Base-by-base conservation (phyloP, 1,140 invertebrate genomes). In the Drosophila pectinifera region DNA sequence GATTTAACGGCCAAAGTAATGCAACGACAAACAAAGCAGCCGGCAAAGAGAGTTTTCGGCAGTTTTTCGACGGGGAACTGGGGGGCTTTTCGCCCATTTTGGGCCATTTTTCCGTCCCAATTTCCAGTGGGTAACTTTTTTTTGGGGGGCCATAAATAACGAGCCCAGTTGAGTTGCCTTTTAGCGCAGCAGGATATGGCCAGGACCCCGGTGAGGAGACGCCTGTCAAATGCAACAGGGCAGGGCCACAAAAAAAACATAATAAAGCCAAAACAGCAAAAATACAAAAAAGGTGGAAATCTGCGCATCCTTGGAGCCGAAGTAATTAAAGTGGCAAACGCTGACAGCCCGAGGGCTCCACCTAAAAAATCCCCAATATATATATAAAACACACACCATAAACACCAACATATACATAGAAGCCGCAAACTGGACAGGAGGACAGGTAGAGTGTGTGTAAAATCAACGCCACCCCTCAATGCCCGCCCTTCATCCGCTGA, bases 1-100 rank as follows among this genome's bases (percentile, higher is more conserved):
- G 84, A 80, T 84, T 88, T 89, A 84, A 70, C 80, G 57, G 84
- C 68, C 84, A 84, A 88, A 88, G 84, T 88, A 88, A 88, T 88
- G 84, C 84, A 88, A 80, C 77, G 84, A 89, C 80, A 88, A 88
- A 88, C 84, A 88, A 88, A 84, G 85, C 84, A 78, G 68, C 68
- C 73, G 48, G 67, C 68, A 80, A 61, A 65, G 38, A 43, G 55
- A 65, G 59, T 48, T 63, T 73, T 73, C 14, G 31, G 49, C 28
- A 45, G 22, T 55, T 72, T 62, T 67, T 26, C 68, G n/a, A 13
- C n/a, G 34, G 34, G 4, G 43, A 11, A 39, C 8, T 16, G n/a
- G 8, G 18, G 4, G 6, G 1, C 11, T 51, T 51, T 34, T 34
- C 61, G 45, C 64, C 45, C 61, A 51, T 70, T 70, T 70, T 70